Evolutionary conservation across 2,113 vertebrate genomes (phyloP).

Genomic region (Hirundichthys speculiger): DNA sequence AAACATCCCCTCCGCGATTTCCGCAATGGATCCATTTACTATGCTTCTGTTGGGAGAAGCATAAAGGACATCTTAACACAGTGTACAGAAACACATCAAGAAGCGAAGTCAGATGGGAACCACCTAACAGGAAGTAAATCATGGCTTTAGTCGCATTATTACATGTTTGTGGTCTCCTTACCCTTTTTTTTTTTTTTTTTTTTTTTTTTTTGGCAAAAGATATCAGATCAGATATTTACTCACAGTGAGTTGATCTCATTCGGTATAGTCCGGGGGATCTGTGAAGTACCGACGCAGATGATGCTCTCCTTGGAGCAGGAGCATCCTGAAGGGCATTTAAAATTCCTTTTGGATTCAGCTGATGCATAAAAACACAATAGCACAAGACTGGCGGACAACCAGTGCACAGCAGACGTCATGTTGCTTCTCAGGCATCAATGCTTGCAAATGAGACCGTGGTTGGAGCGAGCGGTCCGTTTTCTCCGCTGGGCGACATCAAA

Average conservation of each 20-base stretch:
- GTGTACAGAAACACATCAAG: slow-evolving; percentile 10
- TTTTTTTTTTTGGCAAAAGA: background rate
- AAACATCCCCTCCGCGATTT: slow-evolving; percentile 96
- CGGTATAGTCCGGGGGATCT: slow-evolving; percentile 86
- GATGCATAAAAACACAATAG: slow-evolving; percentile 51
- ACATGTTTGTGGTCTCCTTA: no score
- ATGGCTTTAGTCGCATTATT: no score
- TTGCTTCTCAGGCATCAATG: slow-evolving; percentile 29
- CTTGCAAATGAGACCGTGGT: background rate
- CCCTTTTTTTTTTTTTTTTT: background rate
- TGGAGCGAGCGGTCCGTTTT: slow-evolving; percentile 31
- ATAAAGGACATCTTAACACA: slow-evolving; percentile 27
- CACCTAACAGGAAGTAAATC: no score
- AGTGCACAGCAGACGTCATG: slow-evolving; percentile 60
- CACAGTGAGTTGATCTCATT: slow-evolving; percentile 92
- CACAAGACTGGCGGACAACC: slow-evolving; percentile 40
- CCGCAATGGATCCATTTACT: slow-evolving; percentile 93
- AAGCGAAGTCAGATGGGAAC: slow-evolving; percentile 6
- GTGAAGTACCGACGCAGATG: slow-evolving; percentile 89
- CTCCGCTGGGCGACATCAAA: slow-evolving; percentile 54
- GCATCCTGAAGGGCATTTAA: slow-evolving; percentile 90
- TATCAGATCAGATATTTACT: slow-evolving; percentile 71
- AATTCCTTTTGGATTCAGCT: slow-evolving; percentile 75
- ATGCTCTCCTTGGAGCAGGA: slow-evolving; percentile 92
- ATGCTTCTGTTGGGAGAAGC: slow-evolving; percentile 84